Percentiles rank a stretch among this genome's conserved stretches.
Evolutionary conservation across 1,140 invertebrate species (phyloP).

Genomic region (Papilio helenus): DNA sequence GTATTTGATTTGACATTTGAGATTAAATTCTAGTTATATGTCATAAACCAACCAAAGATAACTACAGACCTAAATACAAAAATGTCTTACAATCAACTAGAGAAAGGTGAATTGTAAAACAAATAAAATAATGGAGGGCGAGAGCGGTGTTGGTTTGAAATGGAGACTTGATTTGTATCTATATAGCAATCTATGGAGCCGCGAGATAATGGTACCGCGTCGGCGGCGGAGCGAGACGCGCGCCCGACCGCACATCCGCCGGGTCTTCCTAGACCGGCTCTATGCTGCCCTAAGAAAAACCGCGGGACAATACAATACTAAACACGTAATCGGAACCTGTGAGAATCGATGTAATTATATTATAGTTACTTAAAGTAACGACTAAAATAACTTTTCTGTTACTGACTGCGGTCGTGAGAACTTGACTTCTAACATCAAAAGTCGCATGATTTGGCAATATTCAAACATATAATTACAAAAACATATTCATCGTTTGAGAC

Average conservation of each 20-base stretch:
- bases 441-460: too few species aligned
- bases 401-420: too few species aligned
- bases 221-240: conserved; percentile 65
- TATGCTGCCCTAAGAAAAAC: conserved; percentile 47
- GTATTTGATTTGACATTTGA: too few species aligned
- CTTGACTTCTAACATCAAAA: too few species aligned
- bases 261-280: conserved; percentile 67
- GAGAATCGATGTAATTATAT: conserved; percentile 21
- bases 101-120: conserved; percentile 29
- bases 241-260: conserved; percentile 78
- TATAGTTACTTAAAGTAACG: background rate
- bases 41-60: background rate
- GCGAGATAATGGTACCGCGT: conserved; percentile 72
- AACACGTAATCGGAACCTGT: conserved; percentile 23
- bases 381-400: too few species aligned
- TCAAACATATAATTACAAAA: too few species aligned
- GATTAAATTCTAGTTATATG: background rate
- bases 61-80: background rate
- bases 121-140: conserved; percentile 14
- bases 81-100: background rate
- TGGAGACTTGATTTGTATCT: conserved; percentile 44
- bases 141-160: conserved; percentile 28
- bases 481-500: too few species aligned
- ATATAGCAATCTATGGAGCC: conserved; percentile 59
- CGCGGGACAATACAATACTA: conserved; percentile 26